phyloP scores from a whole-genome alignment of 1,140 invertebrate genomes.

The Rhagoletis zephyria region DNA sequence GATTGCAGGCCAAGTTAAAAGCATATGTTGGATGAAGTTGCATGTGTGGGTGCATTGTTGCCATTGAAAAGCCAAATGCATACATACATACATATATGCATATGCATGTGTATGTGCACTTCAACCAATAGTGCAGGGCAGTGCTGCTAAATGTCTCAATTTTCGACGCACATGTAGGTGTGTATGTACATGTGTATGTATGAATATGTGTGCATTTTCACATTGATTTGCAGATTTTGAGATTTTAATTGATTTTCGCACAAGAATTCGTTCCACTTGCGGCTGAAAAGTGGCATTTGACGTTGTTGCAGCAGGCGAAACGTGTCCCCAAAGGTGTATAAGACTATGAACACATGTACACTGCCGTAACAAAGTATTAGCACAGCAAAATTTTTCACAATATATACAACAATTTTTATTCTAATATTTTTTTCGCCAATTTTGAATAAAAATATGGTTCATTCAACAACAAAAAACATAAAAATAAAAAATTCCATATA shows the following conservation, averaged over 20 bases:
- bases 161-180: background rate
- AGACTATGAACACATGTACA: too few relatives aligned
- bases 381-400: too few relatives aligned
- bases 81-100: background rate
- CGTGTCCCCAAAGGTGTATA: slow-evolving; percentile 36
- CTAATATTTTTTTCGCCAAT: too few relatives aligned
- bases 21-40: slow-evolving; percentile 17
- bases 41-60: too few relatives aligned
- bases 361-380: too few relatives aligned
- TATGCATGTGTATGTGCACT: slow-evolving; percentile 5
- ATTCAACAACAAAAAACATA: too few relatives aligned
- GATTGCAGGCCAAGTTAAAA: slow-evolving; percentile 12
- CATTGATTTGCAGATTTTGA: slow-evolving; percentile 55
- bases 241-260: slow-evolving; percentile 73
- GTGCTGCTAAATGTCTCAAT: slow-evolving; percentile 25
- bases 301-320: slow-evolving; percentile 8
- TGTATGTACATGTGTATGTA: background rate
- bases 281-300: slow-evolving; percentile 46
- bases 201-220: slow-evolving; percentile 17
- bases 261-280: slow-evolving; percentile 63
- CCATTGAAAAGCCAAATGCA: background rate
- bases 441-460: too few relatives aligned
- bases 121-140: slow-evolving; percentile 5
- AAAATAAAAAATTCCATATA: too few relatives aligned
- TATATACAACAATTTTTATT: too few relatives aligned